phyloP scores from a whole-genome alignment of 2,888 invertebrate genomes.

The Griposia aprilina region DNA sequence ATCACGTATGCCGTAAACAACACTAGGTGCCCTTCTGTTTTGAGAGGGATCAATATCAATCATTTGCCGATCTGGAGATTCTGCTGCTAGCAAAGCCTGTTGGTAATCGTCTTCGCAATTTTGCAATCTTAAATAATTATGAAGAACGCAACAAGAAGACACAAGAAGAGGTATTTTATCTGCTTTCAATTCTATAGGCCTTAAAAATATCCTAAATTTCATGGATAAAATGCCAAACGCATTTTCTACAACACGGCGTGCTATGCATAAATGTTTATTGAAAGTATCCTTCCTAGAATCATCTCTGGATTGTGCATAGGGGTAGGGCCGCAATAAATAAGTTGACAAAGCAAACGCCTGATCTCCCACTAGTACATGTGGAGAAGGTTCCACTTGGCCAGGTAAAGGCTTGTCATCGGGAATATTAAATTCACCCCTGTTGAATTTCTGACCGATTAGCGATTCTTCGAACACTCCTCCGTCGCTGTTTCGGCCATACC shows the following conservation, averaged over 20 bases:
- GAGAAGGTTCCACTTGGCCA: constrained; percentile 1
- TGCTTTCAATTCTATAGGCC: neutral
- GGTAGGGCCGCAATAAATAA: neutral
- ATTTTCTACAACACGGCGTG: constrained; percentile 8
- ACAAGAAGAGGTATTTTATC: constrained; percentile 7
- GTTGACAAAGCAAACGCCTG: neutral
- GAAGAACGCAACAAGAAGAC: constrained; percentile 6
- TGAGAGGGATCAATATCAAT: neutral
- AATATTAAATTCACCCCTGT: neutral
- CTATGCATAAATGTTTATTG: neutral
- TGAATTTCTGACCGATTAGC: neutral
- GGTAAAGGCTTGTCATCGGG: neutral
- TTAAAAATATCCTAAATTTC: neutral
- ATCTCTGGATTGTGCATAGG: neutral
- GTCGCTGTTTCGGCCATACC: neutral
- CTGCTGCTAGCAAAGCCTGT: neutral
- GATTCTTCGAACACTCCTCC: neutral
- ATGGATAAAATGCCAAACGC: neutral
- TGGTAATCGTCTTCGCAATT: neutral
- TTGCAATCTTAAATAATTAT: neutral
- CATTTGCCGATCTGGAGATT: neutral
- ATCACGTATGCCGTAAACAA: neutral
- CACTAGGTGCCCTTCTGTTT: neutral
- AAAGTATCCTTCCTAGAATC: neutral
- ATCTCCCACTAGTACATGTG: constrained; percentile 3